Conservation (phyloP, 2,113 vertebrate genomes). For the Chaetodon auriga region DNA sequence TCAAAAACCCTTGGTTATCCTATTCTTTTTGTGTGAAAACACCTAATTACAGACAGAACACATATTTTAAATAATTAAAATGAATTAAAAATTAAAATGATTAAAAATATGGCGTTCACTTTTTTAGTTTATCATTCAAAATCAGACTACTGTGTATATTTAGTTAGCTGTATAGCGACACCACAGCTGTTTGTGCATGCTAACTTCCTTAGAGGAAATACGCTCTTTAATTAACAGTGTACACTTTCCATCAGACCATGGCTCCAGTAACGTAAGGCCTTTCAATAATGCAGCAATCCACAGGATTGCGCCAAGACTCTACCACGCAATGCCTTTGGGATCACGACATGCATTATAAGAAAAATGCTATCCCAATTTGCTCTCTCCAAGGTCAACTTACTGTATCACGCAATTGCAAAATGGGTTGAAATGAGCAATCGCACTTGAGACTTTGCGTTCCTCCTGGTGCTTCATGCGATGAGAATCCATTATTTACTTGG, state of each 20-base stretch:
- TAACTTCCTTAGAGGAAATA: conserved; percentile 24
- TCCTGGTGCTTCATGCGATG: conserved; percentile 31
- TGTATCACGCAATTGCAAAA: conserved; percentile 51
- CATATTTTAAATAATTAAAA: not conserved
- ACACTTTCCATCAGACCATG: conserved; percentile 15
- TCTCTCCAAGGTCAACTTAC: conserved; percentile 55
- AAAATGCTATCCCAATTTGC: conserved; percentile 47
- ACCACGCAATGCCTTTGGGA: conserved; percentile 43
- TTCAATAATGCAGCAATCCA: conserved; percentile 59
- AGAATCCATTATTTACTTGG: conserved; percentile 68
- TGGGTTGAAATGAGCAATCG: conserved; percentile 60
- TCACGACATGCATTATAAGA: conserved; percentile 54
- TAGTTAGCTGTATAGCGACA: not conserved
- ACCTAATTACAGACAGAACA: not conserved
- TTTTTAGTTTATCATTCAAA: not conserved
- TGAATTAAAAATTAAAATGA: not conserved
- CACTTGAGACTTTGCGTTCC: conserved; percentile 29
- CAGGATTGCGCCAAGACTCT: conserved; percentile 18
- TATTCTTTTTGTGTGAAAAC: not conserved
- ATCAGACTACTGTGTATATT: not conserved
- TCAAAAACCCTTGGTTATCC: not conserved
- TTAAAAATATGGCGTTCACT: not conserved
- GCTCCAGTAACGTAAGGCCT: conserved; percentile 21
- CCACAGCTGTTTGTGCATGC: not conserved
- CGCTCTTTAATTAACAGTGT: conserved; percentile 42